These are phyloP conservation scores for Caenorhabditis inopinata DNA, from an alignment of 1,140 invertebrate species.

Conservation along the genomic window DNA sequence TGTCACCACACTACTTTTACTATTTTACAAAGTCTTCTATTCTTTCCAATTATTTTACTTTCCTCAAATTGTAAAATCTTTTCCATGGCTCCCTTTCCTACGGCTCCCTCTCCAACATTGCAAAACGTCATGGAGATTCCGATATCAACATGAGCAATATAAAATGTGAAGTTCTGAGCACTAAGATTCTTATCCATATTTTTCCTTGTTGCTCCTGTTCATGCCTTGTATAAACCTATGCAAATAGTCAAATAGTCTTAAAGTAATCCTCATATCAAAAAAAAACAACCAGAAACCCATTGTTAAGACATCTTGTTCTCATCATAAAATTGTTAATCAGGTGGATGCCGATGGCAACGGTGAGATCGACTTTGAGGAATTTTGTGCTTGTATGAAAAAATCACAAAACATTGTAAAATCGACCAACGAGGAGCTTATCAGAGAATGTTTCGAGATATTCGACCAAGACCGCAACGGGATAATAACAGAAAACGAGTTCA, in stretches of 20 bases:
- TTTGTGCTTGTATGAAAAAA: conserved; percentile 66
- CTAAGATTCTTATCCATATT: not conserved
- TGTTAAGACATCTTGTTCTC: not conserved
- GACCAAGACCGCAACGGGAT: conserved; percentile 64
- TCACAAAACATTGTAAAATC: conserved; percentile 55
- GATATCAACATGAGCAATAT: not conserved
- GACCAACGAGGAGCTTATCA: conserved; percentile 63
- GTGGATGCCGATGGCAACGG: conserved; percentile 66
- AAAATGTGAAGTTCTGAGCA: too few species aligned
- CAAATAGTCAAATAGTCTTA: too few species aligned
- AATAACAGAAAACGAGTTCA: conserved; percentile 65
- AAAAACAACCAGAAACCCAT: too few species aligned
- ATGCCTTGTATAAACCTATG: too few species aligned
- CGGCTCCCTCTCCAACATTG: not conserved
- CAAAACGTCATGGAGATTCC: not conserved
- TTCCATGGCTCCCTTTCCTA: not conserved
- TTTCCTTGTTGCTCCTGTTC: too few species aligned
- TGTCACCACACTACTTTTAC: not conserved
- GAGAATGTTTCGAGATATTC: conserved; percentile 65
- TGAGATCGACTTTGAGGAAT: conserved; percentile 65
- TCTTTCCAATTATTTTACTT: not conserved
- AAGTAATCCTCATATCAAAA: too few species aligned
- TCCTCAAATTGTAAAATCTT: not conserved
- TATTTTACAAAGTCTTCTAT: not conserved
- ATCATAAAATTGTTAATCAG: conserved; percentile 41